These are phyloP conservation scores for Colletes collaris DNA, from an alignment of 2,888 invertebrate genomes.

Conservation along the genomic window DNA sequence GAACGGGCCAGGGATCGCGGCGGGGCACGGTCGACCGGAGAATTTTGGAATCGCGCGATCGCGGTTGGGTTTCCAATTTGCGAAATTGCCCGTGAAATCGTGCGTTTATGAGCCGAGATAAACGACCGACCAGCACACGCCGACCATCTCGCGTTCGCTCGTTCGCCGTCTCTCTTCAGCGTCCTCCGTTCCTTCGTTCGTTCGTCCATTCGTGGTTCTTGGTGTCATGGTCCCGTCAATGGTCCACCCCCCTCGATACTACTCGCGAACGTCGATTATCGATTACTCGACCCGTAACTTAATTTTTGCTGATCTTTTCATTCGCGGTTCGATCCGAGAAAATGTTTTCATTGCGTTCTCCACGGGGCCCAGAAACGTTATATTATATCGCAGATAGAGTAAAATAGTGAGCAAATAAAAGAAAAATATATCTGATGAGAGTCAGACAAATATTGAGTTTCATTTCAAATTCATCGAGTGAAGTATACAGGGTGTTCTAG, in stretches of 20 bases:
- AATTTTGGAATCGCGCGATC: conserved; percentile 61
- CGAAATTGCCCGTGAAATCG: conserved; percentile 76
- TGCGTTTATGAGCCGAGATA: conserved; percentile 75
- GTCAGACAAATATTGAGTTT: too few species aligned
- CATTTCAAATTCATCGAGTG: too few species aligned
- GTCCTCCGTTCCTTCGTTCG: conserved; percentile 20
- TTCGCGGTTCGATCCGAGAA: too few species aligned
- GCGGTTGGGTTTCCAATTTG: conserved; percentile 73
- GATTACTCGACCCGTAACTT: conserved; percentile 19
- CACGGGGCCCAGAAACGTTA: too few species aligned
- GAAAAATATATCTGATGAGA: too few species aligned
- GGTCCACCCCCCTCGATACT: conserved; percentile 19
- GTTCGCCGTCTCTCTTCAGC: not conserved
- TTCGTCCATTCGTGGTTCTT: not conserved
- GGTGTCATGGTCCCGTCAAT: not conserved
- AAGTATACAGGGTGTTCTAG: too few species aligned
- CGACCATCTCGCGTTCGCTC: not conserved
- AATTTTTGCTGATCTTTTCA: conserved; percentile 2
- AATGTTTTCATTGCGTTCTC: too few species aligned
- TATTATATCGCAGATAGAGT: too few species aligned
- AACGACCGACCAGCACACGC: conserved; percentile 52
- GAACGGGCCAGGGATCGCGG: not conserved
- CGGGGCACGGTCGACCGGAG: not conserved
- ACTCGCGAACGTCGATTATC: conserved; percentile 36
- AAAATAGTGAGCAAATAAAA: too few species aligned